Evolutionary conservation across 2,888 invertebrate species (phyloP).

Genomic region (Orthosia gracilis): DNA sequence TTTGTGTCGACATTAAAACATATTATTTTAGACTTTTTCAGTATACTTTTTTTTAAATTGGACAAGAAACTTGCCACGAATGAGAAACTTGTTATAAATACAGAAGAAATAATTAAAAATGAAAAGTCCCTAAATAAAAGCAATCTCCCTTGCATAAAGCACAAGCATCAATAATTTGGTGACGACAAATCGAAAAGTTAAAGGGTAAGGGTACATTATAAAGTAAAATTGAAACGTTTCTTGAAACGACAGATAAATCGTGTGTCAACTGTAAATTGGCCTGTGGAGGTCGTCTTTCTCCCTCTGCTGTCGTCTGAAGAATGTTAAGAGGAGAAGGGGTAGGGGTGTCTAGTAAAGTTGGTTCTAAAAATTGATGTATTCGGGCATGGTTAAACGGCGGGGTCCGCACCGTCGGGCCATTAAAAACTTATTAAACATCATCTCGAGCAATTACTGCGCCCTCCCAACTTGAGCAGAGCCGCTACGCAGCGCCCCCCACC

Average conservation of each 20-base stretch:
- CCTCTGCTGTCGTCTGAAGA: conserved; percentile 11
- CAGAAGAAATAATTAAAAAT: conserved; percentile 2
- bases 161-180: conserved; percentile 64
- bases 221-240: conserved; percentile 77
- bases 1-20: conserved; percentile 13
- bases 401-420: conserved; percentile 89
- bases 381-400: conserved; percentile 83
- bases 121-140: conserved; percentile 25
- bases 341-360: conserved; percentile 68
- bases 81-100: neutral
- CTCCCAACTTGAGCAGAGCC: conserved; percentile 65
- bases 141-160: conserved; percentile 49
- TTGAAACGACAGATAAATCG: conserved; percentile 72
- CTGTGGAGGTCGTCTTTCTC: conserved; percentile 35
- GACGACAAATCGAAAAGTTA: conserved; percentile 72
- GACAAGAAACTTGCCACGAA: neutral
- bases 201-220: conserved; percentile 76
- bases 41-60: neutral
- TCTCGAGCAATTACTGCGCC: conserved; percentile 92
- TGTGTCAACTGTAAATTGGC: conserved; percentile 66
- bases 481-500: conserved; percentile 62
- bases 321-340: conserved; percentile 39
- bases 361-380: conserved; percentile 78
- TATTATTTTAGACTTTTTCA: neutral
- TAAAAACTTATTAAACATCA: conserved; percentile 93